Conservation (phyloP, 2,113 vertebrate genomes). For the Amblyornis subalaris region DNA sequence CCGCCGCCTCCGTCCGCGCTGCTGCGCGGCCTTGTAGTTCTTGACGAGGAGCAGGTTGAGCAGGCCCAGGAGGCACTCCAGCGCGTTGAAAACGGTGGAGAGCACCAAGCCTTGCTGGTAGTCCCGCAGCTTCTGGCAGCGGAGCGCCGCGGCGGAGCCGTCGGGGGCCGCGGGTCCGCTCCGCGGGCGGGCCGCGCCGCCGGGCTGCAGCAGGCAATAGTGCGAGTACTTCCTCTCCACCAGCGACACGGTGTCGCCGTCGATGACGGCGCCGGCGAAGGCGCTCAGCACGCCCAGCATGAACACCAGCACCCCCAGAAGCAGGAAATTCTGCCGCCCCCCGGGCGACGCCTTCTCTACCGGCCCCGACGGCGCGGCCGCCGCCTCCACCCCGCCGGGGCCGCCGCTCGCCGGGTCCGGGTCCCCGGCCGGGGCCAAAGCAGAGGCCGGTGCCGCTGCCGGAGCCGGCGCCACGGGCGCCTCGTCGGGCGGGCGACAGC, state of each 20-base stretch:
- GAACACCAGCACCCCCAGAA: slow-evolving; percentile 88
- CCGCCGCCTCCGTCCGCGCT: no score
- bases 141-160: slow-evolving; percentile 25
- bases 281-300: slow-evolving; percentile 90
- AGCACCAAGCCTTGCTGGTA: slow-evolving; percentile 88
- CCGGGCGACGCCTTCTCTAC: slow-evolving; percentile 66
- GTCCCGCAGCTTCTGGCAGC: slow-evolving; percentile 85
- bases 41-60: slow-evolving; percentile 85
- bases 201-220: slow-evolving; percentile 79
- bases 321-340: slow-evolving; percentile 86
- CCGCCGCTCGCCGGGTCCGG: background rate
- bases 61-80: slow-evolving; percentile 89
- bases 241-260: slow-evolving; percentile 90
- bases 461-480: background rate
- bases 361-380: background rate
- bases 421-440: background rate
- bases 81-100: slow-evolving; percentile 89
- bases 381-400: background rate
- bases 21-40: no score
- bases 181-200: background rate
- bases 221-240: slow-evolving; percentile 91
- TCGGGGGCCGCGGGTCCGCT: background rate
- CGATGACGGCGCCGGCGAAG: slow-evolving; percentile 92
- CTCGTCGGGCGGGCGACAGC: slow-evolving; percentile 71
- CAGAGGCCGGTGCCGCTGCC: background rate